These are phyloP conservation scores for Buceros bicornis DNA, from an alignment of 2,797 vertebrate genomes.

Conservation along the genomic window DNA sequence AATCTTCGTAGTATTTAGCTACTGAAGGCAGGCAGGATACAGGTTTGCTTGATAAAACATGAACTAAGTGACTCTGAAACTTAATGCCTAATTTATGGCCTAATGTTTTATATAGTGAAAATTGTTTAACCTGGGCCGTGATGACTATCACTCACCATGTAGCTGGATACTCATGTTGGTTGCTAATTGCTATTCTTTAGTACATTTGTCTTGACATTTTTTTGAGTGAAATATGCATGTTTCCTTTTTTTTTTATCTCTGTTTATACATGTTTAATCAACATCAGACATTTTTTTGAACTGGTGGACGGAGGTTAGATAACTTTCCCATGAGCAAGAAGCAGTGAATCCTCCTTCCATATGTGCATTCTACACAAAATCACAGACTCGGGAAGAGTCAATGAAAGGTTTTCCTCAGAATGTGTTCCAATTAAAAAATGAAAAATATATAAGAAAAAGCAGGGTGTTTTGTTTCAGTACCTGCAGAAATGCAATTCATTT, in stretches of 20 bases:
- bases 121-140: not conserved
- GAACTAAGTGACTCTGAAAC: not conserved
- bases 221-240: slow-evolving; percentile 32
- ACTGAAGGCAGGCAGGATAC: not conserved
- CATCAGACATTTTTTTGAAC: slow-evolving; percentile 60
- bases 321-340: slow-evolving; percentile 59
- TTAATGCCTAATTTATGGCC: not conserved
- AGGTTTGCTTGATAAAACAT: slow-evolving; percentile 2
- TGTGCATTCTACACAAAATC: not conserved
- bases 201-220: slow-evolving; percentile 33
- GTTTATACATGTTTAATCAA: slow-evolving; percentile 70
- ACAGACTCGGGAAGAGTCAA: not conserved
- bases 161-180: not conserved
- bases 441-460: not conserved
- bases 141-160: not conserved
- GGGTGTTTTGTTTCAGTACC: not conserved
- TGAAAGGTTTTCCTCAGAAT: not conserved
- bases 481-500: not conserved
- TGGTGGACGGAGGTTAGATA: slow-evolving; percentile 7
- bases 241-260: slow-evolving; percentile 18
- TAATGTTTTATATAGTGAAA: slow-evolving; percentile 21
- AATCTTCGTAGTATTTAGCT: not conserved
- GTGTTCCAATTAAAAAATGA: not conserved
- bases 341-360: not conserved
- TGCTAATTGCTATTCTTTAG: slow-evolving; percentile 14